Evolutionary conservation across 2,888 invertebrate genomes (phyloP).

Genomic region (Prenolepis imparis): DNA sequence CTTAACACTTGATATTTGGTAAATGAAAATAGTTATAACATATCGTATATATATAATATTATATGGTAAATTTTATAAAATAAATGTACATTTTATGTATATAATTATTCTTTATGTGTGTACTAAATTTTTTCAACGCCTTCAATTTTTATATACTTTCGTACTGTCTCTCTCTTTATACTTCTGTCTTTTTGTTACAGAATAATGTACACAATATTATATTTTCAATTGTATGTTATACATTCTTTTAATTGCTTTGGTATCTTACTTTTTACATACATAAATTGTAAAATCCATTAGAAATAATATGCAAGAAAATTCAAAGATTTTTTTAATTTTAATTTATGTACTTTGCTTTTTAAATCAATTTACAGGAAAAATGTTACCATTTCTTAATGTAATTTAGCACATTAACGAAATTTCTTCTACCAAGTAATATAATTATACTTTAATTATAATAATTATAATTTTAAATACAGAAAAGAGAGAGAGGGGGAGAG

Average conservation of each 20-base stretch:
- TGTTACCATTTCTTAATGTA: slow-evolving; percentile 13
- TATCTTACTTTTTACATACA: background rate
- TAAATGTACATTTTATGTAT: slow-evolving; percentile 1
- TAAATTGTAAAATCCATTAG: background rate
- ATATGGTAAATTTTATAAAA: slow-evolving; percentile 6
- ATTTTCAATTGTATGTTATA: background rate
- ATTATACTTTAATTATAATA: background rate
- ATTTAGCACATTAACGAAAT: background rate
- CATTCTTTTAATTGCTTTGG: background rate
- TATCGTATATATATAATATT: background rate
- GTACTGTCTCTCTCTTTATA: background rate
- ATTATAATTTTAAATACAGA: background rate
- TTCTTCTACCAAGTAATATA: background rate
- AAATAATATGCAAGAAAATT: slow-evolving; percentile 2
- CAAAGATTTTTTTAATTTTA: too few relatives aligned
- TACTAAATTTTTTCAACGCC: slow-evolving; percentile 20
- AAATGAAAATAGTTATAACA: background rate
- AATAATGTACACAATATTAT: slow-evolving; percentile 9
- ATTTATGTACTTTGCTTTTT: background rate
- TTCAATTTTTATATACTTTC: slow-evolving; percentile 14
- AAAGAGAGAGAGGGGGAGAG: background rate
- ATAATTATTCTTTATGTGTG: slow-evolving; percentile 1
- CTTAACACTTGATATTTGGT: background rate
- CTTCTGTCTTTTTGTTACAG: background rate
- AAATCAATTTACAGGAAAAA: background rate